Conservation (phyloP, 2,113 vertebrate species). For the Anhinga rufa region DNA sequence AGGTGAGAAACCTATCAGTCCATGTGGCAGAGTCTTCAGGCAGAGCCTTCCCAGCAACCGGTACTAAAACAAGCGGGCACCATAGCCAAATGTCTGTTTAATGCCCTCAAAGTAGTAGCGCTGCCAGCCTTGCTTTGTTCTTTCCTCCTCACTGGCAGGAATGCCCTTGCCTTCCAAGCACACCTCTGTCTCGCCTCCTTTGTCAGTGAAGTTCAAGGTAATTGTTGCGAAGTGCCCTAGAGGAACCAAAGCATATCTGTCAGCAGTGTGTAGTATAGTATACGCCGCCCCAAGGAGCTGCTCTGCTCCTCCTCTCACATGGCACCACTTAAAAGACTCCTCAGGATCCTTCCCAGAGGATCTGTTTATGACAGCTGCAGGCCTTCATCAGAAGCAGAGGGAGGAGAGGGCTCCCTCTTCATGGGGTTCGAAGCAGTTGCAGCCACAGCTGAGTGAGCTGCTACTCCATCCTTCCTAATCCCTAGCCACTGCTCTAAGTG, state of each 20-base stretch:
- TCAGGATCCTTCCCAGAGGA: neutral
- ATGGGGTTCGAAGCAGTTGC: neutral
- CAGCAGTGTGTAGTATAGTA: neutral
- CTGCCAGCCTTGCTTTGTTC: constrained; percentile 89
- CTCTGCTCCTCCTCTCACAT: neutral
- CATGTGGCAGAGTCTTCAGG: constrained; percentile 55
- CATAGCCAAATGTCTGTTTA: constrained; percentile 93
- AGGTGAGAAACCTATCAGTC: constrained; percentile 64
- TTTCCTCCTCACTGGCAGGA: constrained; percentile 84
- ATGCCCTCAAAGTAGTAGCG: constrained; percentile 92
- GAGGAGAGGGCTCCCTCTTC: neutral
- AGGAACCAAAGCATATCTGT: constrained; percentile 7
- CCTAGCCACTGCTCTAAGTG: neutral
- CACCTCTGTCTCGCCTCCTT: constrained; percentile 82
- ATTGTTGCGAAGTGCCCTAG: constrained; percentile 88
- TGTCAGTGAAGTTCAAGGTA: constrained; percentile 79
- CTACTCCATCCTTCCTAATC: neutral
- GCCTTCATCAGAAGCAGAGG: neutral
- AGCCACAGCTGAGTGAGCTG: neutral
- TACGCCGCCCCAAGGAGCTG: neutral
- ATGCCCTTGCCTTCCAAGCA: constrained; percentile 82
- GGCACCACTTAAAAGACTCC: neutral
- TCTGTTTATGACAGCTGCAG: neutral
- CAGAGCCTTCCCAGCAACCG: neutral
- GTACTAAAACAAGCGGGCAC: constrained; percentile 84